Conservation (phyloP, 2,888 invertebrate species). For the Hanleya hanleyi region DNA sequence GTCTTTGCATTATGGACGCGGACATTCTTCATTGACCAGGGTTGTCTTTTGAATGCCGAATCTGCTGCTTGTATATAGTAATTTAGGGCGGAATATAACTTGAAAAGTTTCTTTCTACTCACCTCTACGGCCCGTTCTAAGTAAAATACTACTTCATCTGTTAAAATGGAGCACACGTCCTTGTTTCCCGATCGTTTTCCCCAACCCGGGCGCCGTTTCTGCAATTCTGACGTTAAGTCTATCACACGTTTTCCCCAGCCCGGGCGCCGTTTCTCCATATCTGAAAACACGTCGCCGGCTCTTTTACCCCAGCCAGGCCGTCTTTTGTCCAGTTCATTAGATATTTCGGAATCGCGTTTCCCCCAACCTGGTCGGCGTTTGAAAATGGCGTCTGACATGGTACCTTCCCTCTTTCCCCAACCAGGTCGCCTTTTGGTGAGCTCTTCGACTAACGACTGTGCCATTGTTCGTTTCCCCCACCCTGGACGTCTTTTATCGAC, state of each 20-base stretch:
- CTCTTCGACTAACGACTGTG: neutral
- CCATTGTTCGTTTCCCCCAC: constrained; percentile 3
- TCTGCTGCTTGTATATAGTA: too few species aligned
- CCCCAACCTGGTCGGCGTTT: constrained; percentile 10
- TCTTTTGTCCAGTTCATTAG: neutral
- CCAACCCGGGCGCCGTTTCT: constrained; percentile 12
- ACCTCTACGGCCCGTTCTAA: neutral
- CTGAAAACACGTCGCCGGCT: neutral
- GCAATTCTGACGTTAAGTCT: neutral
- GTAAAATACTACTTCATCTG: constrained; percentile 1
- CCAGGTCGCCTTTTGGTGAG: constrained; percentile 5
- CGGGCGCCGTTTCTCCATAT: constrained; percentile 3
- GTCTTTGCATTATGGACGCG: too few species aligned
- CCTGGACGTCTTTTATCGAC: constrained; percentile 48
- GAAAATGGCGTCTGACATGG: neutral
- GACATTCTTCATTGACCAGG: too few species aligned
- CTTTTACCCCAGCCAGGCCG: constrained; percentile 11
- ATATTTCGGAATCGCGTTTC: constrained; percentile 3
- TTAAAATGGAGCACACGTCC: neutral
- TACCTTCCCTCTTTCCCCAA: neutral
- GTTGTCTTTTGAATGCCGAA: too few species aligned
- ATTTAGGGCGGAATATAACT: too few species aligned
- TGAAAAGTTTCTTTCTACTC: too few species aligned
- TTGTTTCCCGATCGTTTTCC: neutral
- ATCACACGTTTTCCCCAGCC: constrained; percentile 6